These are phyloP conservation scores for Trisateles emortualis DNA, from an alignment of 2,888 invertebrate species.

Conservation along the genomic window DNA sequence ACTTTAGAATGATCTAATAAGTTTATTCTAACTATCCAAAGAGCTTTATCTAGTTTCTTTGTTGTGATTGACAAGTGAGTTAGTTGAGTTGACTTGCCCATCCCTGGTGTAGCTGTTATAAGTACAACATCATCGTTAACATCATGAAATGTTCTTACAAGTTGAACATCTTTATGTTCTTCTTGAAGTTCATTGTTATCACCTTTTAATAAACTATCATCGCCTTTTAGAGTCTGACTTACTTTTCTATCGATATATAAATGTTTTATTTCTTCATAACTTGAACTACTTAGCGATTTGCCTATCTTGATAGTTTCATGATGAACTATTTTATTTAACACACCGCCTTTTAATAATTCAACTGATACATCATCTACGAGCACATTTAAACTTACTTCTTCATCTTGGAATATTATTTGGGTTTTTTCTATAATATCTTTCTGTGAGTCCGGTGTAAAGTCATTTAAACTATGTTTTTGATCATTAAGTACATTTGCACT, in stretches of 20 bases:
- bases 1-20: conserved; percentile 7
- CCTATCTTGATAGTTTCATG: conserved; percentile 20
- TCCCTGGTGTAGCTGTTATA: conserved; percentile 18
- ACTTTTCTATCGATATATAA: conserved; percentile 27
- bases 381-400: conserved; percentile 10
- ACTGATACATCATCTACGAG: conserved; percentile 13
- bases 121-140: conserved; percentile 5
- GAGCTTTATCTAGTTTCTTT: conserved; percentile 7
- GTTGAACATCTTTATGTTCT: too few species aligned
- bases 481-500: neutral
- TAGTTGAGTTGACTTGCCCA: conserved; percentile 30
- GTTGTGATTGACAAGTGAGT: conserved; percentile 26
- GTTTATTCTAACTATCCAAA: conserved; percentile 18
- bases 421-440: conserved; percentile 7
- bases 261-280: conserved; percentile 25
- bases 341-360: conserved; percentile 13
- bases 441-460: conserved; percentile 17
- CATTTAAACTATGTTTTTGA: conserved; percentile 1
- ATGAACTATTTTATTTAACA: conserved; percentile 17
- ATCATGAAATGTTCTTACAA: neutral
- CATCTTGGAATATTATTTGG: conserved; percentile 21
- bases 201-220: neutral
- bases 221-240: neutral
- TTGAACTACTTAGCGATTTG: neutral
- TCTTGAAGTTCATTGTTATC: neutral